These are phyloP conservation scores for Myiopsitta monachus DNA, from an alignment of 2,113 vertebrate species.

Conservation along the genomic window DNA sequence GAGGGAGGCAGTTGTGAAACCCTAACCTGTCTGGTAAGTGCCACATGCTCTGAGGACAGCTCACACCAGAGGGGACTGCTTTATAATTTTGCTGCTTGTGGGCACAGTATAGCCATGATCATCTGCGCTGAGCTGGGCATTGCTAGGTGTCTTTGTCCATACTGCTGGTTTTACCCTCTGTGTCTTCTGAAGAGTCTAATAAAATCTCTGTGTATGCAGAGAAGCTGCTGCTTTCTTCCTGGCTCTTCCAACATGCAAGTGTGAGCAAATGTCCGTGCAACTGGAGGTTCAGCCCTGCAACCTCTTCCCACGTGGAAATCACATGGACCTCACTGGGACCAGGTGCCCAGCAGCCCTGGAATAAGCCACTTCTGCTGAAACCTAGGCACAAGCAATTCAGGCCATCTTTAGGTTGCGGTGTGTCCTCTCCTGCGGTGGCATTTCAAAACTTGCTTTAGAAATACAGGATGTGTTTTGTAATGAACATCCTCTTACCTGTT, in stretches of 20 bases:
- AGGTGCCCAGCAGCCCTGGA: neutral
- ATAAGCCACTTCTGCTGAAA: neutral
- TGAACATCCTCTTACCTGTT: slow-evolving; percentile 52
- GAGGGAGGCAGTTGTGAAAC: neutral
- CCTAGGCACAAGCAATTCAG: neutral
- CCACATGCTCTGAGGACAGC: neutral
- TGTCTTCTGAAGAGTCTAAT: neutral
- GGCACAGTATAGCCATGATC: neutral
- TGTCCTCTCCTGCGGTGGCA: neutral
- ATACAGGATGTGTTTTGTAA: neutral
- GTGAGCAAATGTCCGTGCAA: neutral
- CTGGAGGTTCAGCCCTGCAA: neutral
- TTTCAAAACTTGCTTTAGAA: slow-evolving; percentile 14
- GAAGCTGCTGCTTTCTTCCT: neutral
- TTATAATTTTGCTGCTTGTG: neutral
- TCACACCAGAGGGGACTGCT: neutral
- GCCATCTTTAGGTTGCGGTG: neutral
- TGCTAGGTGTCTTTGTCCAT: neutral
- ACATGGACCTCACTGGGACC: neutral
- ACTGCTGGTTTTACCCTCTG: neutral
- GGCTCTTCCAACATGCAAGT: neutral
- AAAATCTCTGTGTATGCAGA: neutral
- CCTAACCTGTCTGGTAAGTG: neutral
- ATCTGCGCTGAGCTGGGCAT: neutral
- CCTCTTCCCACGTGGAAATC: neutral